Conservation (phyloP, 1,140 invertebrate species). For the Lethrus apterus region DNA sequence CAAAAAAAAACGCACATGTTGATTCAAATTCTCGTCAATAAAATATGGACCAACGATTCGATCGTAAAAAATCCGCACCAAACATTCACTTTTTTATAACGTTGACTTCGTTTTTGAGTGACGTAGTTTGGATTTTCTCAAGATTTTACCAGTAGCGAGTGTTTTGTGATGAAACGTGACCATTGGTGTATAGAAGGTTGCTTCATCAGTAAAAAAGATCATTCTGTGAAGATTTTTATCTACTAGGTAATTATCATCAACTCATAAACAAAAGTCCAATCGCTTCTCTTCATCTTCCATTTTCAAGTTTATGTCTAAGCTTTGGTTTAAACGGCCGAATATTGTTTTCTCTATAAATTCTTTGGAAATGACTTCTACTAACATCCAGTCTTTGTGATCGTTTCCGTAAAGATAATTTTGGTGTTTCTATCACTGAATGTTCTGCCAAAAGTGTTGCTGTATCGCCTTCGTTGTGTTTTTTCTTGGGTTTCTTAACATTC, state of each 20-base stretch:
- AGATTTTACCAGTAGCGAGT: conserved; percentile 17
- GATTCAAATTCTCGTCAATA: conserved; percentile 17
- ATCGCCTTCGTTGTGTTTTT: too few species aligned
- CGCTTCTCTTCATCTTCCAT: conserved; percentile 13
- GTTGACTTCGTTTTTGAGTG: conserved; percentile 21
- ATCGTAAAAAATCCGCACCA: conserved; percentile 21
- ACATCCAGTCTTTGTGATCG: too few species aligned
- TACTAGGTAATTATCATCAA: conserved; percentile 7
- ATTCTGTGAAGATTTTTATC: conserved; percentile 15
- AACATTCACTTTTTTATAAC: conserved; percentile 22
- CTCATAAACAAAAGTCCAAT: conserved; percentile 7
- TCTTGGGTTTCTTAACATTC: too few species aligned
- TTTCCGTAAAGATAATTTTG: too few species aligned
- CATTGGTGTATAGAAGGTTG: conserved; percentile 19
- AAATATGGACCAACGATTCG: conserved; percentile 19
- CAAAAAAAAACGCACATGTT: conserved; percentile 16
- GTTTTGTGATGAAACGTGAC: conserved; percentile 16
- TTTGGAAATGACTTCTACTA: too few species aligned
- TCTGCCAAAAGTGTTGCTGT: too few species aligned
- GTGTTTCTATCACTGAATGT: too few species aligned
- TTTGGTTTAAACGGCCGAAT: conserved; percentile 12
- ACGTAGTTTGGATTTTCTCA: conserved; percentile 17
- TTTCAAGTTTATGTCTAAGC: conserved; percentile 15
- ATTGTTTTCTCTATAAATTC: too few species aligned
- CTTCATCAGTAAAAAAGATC: conserved; percentile 19